Evolutionary conservation across 2,797 vertebrate species (phyloP).

Genomic region (Dermochelys coriacea): DNA sequence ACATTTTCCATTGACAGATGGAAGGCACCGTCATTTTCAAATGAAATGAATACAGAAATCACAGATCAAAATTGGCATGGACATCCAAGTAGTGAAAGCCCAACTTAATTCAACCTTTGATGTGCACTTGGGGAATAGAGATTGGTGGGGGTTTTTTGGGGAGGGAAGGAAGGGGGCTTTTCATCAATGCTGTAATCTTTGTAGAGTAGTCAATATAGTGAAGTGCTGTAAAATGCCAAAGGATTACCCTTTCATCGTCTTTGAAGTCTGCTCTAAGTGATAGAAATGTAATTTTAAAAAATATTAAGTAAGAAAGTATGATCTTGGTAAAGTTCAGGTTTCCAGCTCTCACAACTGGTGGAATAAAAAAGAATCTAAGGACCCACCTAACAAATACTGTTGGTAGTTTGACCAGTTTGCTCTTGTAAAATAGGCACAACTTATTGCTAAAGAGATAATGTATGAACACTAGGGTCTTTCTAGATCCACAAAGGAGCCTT

Average conservation of each 20-base stretch:
- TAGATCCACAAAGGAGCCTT: too few species aligned
- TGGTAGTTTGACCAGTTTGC: conserved; percentile 62
- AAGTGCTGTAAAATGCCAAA: conserved; percentile 31
- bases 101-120: conserved; percentile 58
- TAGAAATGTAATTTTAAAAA: too few species aligned
- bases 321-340: neutral
- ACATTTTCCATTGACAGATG: conserved; percentile 75
- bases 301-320: neutral
- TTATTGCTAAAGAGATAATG: neutral
- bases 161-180: neutral
- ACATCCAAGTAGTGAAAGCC: conserved; percentile 32
- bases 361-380: neutral
- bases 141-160: neutral
- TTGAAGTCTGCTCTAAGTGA: too few species aligned
- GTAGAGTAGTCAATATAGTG: conserved; percentile 35
- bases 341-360: neutral
- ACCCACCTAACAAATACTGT: neutral
- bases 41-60: conserved; percentile 70
- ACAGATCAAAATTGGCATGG: conserved; percentile 70
- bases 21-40: conserved; percentile 72
- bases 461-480: too few species aligned
- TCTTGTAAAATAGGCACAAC: conserved; percentile 63
- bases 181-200: conserved; percentile 62
- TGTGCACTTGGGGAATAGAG: conserved; percentile 46
- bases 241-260: neutral